These are phyloP conservation scores for Fissipunctia ypsillon DNA, from an alignment of 2,888 invertebrate species.

Conservation along the genomic window DNA sequence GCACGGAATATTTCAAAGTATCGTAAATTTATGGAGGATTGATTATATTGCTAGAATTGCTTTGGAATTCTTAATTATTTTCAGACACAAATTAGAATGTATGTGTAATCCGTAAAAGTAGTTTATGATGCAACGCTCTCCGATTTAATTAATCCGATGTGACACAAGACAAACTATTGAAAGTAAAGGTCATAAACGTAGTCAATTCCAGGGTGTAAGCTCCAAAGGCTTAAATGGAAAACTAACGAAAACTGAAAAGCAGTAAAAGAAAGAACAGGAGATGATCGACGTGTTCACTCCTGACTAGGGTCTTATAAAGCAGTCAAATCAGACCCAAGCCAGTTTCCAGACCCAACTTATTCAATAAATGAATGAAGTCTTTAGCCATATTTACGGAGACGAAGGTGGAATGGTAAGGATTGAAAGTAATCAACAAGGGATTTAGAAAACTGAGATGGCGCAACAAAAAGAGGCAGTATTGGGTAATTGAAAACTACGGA, in stretches of 20 bases:
- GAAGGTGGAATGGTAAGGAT: no score
- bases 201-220: background rate
- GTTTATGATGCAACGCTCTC: background rate
- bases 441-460: background rate
- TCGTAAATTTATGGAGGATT: constrained; percentile 26
- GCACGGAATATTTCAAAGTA: constrained; percentile 23
- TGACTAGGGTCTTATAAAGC: background rate
- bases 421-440: background rate
- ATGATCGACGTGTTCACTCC: no score
- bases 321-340: background rate
- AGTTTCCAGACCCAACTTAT: background rate
- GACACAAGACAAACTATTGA: background rate
- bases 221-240: background rate
- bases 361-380: background rate
- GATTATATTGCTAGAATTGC: constrained; percentile 21
- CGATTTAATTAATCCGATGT: background rate
- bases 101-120: background rate
- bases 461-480: background rate
- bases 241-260: background rate
- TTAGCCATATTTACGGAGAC: background rate
- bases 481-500: background rate
- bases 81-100: background rate
- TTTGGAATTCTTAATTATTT: constrained; percentile 16
- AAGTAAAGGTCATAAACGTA: constrained; percentile 14
- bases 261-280: background rate